Evolutionary conservation across 23 tunicate genomes (phyloP).

Genomic region (Halocynthia aurantium): DNA sequence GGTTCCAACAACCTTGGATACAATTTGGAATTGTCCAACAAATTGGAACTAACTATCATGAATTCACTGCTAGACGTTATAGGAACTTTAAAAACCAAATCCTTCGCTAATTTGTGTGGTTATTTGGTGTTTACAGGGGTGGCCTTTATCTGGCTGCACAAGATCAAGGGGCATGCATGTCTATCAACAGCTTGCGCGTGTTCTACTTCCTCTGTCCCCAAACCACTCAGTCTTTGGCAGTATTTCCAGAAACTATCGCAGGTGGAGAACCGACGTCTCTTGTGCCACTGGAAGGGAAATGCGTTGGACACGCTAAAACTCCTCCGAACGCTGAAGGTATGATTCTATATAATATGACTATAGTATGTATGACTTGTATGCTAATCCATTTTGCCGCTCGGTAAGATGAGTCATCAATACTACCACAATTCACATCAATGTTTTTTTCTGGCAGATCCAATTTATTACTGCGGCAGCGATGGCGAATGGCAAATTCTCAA

Average conservation of each 20-base stretch:
- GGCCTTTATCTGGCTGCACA: conserved; percentile 75
- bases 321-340: conserved; percentile 43
- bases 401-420: too few species aligned
- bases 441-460: conserved; percentile 30
- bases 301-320: conserved; percentile 42
- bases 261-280: conserved; percentile 56
- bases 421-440: too few species aligned
- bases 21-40: too few species aligned
- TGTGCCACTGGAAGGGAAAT: conserved; percentile 45
- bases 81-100: too few species aligned
- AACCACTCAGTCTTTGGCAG: conserved; percentile 40
- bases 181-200: conserved; percentile 53
- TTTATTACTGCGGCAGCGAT: conserved; percentile 80
- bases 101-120: too few species aligned
- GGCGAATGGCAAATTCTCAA: conserved; percentile 86
- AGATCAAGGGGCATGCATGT: conserved; percentile 90
- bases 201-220: conserved; percentile 74
- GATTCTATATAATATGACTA: too few species aligned
- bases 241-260: conserved; percentile 59
- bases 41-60: too few species aligned
- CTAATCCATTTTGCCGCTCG: too few species aligned
- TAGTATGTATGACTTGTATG: too few species aligned
- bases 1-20: too few species aligned
- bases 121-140: conserved; percentile 13
- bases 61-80: too few species aligned